These are phyloP conservation scores for Mesitornis unicolor DNA, from an alignment of 2,113 vertebrate genomes.

Conservation along the genomic window DNA sequence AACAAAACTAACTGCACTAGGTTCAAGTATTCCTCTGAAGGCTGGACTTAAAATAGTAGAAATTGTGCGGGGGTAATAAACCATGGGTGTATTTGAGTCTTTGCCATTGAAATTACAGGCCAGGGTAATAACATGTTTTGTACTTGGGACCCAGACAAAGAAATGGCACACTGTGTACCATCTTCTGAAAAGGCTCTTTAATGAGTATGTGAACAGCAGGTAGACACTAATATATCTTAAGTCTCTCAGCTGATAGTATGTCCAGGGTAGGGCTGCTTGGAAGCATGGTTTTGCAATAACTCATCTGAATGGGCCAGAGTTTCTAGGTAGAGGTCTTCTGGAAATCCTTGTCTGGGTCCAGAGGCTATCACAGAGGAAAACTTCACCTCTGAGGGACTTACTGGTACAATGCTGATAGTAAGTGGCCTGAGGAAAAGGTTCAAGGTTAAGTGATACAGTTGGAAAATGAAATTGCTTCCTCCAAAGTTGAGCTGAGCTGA, in stretches of 20 bases:
- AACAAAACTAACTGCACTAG: neutral
- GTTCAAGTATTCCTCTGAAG: neutral
- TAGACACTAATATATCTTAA: neutral
- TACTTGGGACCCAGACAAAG: neutral
- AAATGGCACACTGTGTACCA: neutral
- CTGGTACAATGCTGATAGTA: neutral
- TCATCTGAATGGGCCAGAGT: neutral
- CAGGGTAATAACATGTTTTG: neutral
- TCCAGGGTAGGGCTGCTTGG: neutral
- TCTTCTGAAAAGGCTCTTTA: neutral
- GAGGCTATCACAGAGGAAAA: neutral
- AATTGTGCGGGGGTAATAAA: neutral
- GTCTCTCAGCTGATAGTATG: neutral
- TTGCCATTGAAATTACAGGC: neutral
- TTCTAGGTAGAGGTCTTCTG: neutral
- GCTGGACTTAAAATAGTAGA: neutral
- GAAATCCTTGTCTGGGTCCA: neutral
- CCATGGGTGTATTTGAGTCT: neutral
- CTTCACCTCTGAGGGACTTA: neutral
- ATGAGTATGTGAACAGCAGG: neutral
- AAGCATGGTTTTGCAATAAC: neutral
- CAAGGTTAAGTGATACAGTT: neutral
- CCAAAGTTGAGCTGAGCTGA: neutral
- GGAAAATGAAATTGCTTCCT: neutral
- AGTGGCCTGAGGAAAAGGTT: neutral